Base-by-base conservation (phyloP, 2,888 invertebrate genomes). In the Eupithecia pulchellata region DNA sequence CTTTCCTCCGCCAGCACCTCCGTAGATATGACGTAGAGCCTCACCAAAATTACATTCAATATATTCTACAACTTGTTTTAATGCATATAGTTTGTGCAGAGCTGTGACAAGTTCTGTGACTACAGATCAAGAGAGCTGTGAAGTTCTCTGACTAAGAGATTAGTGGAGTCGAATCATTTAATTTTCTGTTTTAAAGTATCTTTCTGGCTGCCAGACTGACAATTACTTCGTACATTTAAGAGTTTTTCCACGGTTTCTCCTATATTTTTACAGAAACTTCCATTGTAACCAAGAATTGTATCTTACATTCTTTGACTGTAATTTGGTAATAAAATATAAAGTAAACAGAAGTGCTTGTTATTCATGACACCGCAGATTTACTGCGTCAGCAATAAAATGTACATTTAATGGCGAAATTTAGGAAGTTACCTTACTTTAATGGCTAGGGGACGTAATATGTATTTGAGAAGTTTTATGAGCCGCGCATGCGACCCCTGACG, bases 321-420 rank as follows among this genome's bases (percentile, higher is more conserved):
- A 55, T 58, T 58, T 60, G 47, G 29, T 32, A 42, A 68, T 72
- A 74, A 75, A 75, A 71, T 64, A 73, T 73, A 73, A 71, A 73
- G 63, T 69, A 64, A 72, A 69, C 63, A 73, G 70, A 70, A 75
- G 69, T 73, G 69, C 52, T 68, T 63, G 67, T 73, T 69, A 77
- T 74, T 69, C 61, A 61, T 66, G 72, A 74, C 70, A 71, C 68
- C 77, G 69, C 78, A 78, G 76, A 82, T 83, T 84, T 82, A 82
- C 75, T 64, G 75, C 78, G 73, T 39, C 71, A 52, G 66, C 77
- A 79, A 78, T 82, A 81, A 80, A 83, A 79, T 79, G 68, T 77
- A 76, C 74, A 75, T 78, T 81, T 76, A 77, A 81, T 76, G 77
- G 64, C 72, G 72, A 76, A 78, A 80, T 81, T 81, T 78, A 76